Conservation (phyloP, 2,797 vertebrate genomes). For the Sarcoramphus papa region DNA sequence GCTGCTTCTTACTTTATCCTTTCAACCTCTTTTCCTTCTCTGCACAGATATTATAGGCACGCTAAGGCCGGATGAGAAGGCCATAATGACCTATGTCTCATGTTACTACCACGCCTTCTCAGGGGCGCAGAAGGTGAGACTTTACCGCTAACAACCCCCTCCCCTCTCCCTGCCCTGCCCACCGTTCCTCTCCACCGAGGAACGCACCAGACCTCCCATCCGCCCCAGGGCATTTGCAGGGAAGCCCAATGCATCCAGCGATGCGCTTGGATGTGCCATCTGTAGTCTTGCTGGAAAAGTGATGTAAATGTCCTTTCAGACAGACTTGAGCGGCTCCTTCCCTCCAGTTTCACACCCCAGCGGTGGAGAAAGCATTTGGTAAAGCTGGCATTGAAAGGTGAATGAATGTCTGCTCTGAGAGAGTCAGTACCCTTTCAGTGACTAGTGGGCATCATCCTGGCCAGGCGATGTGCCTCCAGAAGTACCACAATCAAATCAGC, state of each 20-base stretch:
- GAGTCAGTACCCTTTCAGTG: not conserved
- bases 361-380: not conserved
- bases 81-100: constrained; percentile 98
- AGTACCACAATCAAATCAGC: not conserved
- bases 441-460: not conserved
- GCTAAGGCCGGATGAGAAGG: constrained; percentile 98
- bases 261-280: not conserved
- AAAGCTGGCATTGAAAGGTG: not conserved
- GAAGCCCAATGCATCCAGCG: not conserved
- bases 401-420: not conserved
- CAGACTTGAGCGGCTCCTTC: not conserved
- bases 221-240: not conserved
- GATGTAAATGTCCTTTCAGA: not conserved
- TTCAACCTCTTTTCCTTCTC: constrained; percentile 86
- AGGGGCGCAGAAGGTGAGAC: constrained; percentile 98
- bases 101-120: constrained; percentile 99
- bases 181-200: not conserved
- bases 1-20: constrained; percentile 77
- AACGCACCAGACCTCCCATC: not conserved
- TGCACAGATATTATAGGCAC: constrained; percentile 98
- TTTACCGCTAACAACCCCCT: constrained; percentile 55
- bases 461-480: not conserved
- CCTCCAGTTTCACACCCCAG: not conserved
- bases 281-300: not conserved
- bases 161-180: constrained; percentile 44